Base-by-base conservation (phyloP, 2,888 invertebrate genomes). In the Trilocha varians region DNA sequence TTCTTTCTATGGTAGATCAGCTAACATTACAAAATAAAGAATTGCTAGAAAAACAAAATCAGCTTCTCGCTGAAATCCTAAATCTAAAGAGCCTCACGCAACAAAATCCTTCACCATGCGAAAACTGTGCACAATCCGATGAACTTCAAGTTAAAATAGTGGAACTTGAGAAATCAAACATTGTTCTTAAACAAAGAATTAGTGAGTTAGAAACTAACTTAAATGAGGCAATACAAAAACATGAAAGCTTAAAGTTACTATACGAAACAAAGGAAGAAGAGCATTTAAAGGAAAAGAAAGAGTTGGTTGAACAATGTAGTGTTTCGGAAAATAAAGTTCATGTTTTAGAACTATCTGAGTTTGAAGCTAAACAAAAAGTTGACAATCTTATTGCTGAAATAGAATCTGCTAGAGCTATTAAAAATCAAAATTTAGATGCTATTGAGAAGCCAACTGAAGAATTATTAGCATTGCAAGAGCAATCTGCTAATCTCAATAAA, bases 1-100 rank as follows among this genome's bases (percentile, higher is more conserved):
- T 84, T 42, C 77, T 82, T 46, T 49, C 59, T 17, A 57, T 69
- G 14, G 54, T 78, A 45, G 82, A 82, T 47, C 71, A 73, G 44
- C 52, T 84, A 39, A 73, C 66, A 45, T 42, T 43, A 16, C 62
- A 74, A 59, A 83, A 82, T 47, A 71, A 73, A 44, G 66, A 74
- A 42, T 51, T 82, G 16, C 42, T 50, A 14, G 49, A 50, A 42
- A 58, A 70, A 39, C 62, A 76, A 50, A 53, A 52, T 14, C 52
- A 62, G 41, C 43, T 75, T 3, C 65, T 74, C 43, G 72, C 67
- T 50, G 62, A 74, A 55, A 70, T 84, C 41, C 55, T 54, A 36
- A 57, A 59, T 39, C 56, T 78, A 3, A 70, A 72, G 11, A 75
- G 75, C 39, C 66, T 78, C 49, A 46, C 68, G 16, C 44, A 50